phyloP scores from a whole-genome alignment of 2,113 vertebrate genomes.

The Mustela nigripes region DNA sequence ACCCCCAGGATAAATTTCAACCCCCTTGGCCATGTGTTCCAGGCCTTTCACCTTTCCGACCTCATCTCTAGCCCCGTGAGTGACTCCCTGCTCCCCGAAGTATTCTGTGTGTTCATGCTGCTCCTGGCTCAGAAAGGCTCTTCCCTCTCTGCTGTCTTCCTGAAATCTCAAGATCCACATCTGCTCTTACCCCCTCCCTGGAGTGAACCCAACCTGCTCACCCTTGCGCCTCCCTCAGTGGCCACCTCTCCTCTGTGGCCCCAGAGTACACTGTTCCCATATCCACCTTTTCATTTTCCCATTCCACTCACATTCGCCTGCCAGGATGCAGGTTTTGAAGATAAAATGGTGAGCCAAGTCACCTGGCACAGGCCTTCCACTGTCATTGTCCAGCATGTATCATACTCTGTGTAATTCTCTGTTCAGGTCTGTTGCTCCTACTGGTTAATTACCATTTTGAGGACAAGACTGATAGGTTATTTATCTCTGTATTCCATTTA shows the following conservation, averaged over 20 bases:
- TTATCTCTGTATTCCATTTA: constrained; percentile 40
- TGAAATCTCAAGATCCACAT: too few relatives aligned
- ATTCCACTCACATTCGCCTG: neutral
- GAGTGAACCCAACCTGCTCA: neutral
- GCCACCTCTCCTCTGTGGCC: neutral
- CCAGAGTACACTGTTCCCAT: neutral
- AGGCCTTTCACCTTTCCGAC: neutral
- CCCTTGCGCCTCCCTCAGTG: neutral
- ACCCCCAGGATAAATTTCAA: neutral
- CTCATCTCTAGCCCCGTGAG: neutral
- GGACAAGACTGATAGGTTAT: neutral
- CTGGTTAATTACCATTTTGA: constrained; percentile 47
- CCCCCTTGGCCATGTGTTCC: neutral
- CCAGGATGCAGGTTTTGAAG: neutral
- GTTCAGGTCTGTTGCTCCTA: neutral
- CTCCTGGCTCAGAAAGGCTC: neutral
- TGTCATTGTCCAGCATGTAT: neutral
- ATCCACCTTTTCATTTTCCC: neutral
- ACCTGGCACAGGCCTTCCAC: neutral
- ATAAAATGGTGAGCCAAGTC: neutral
- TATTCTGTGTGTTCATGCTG: neutral
- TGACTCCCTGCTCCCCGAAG: neutral
- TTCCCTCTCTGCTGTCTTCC: neutral
- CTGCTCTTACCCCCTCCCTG: neutral
- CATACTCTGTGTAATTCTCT: neutral